Evolutionary conservation across 2,888 invertebrate species (phyloP).

Genomic region (Parascotia fuliginaria): DNA sequence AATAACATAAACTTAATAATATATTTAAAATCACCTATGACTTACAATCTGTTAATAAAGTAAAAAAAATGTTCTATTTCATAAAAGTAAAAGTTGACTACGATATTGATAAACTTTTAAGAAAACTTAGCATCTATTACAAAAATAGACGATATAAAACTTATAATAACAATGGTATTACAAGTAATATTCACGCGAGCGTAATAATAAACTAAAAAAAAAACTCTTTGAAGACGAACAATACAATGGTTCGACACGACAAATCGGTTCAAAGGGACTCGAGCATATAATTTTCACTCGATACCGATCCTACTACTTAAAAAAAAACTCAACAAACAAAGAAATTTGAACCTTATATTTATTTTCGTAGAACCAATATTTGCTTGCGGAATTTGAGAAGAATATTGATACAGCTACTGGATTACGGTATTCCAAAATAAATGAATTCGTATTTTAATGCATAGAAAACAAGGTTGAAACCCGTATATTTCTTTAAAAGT

Average conservation of each 20-base stretch:
- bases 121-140: no score
- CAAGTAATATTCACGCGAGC: constrained; percentile 50
- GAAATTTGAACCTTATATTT: constrained; percentile 17
- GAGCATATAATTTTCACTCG: constrained; percentile 72
- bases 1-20: no score
- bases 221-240: constrained; percentile 77
- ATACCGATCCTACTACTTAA: constrained; percentile 68
- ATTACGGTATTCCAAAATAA: constrained; percentile 17
- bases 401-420: constrained; percentile 19
- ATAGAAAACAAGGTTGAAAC: constrained; percentile 24
- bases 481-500: constrained; percentile 6
- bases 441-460: constrained; percentile 21
- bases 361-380: not conserved
- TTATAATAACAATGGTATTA: constrained; percentile 54
- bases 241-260: constrained; percentile 58
- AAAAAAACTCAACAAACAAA: constrained; percentile 35
- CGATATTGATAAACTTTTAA: no score
- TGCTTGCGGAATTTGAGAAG: not conserved
- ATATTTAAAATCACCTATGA: no score
- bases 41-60: no score
- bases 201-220: constrained; percentile 74
- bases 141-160: constrained; percentile 25
- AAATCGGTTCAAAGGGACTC: constrained; percentile 75
- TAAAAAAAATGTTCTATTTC: no score
- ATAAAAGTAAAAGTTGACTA: no score